Evolutionary conservation across 1,140 invertebrate species (phyloP).

Genomic region (Platorchestia sp.): DNA sequence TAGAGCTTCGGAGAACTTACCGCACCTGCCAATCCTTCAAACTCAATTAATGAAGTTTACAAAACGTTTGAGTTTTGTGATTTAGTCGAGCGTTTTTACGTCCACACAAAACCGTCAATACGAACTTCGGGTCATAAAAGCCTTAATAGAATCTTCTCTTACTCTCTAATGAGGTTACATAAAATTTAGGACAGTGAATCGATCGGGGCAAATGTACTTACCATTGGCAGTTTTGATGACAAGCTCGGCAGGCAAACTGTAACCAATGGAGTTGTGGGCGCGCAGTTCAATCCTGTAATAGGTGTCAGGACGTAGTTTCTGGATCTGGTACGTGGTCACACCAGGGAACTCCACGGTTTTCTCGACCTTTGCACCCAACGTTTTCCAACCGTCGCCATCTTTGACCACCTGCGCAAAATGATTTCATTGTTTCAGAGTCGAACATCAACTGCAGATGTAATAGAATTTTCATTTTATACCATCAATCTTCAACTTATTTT

Average conservation of each 20-base stretch:
- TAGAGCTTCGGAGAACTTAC: too few species aligned
- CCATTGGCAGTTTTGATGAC: slow-evolving; percentile 87
- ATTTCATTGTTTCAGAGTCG: neutral
- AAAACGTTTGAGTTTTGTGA: neutral
- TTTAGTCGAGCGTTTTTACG: neutral
- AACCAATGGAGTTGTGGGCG: slow-evolving; percentile 88
- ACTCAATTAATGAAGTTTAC: too few species aligned
- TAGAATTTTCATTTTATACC: neutral
- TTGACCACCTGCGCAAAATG: slow-evolving; percentile 68
- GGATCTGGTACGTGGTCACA: slow-evolving; percentile 78
- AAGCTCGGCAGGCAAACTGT: slow-evolving; percentile 80
- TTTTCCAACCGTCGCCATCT: slow-evolving; percentile 74
- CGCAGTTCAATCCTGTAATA: slow-evolving; percentile 85
- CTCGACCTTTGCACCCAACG: slow-evolving; percentile 74
- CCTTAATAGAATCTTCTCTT: too few species aligned
- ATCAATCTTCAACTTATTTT: neutral
- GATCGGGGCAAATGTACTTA: slow-evolving; percentile 68
- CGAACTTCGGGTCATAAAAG: neutral
- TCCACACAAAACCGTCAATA: neutral
- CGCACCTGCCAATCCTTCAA: too few species aligned
- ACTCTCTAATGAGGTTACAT: too few species aligned
- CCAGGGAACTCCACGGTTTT: slow-evolving; percentile 71
- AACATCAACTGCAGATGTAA: neutral
- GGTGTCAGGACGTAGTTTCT: slow-evolving; percentile 80
- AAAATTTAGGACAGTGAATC: too few species aligned